These are phyloP conservation scores for Choristoneura rosaceana DNA, from an alignment of 2,888 invertebrate species.

Conservation along the genomic window DNA sequence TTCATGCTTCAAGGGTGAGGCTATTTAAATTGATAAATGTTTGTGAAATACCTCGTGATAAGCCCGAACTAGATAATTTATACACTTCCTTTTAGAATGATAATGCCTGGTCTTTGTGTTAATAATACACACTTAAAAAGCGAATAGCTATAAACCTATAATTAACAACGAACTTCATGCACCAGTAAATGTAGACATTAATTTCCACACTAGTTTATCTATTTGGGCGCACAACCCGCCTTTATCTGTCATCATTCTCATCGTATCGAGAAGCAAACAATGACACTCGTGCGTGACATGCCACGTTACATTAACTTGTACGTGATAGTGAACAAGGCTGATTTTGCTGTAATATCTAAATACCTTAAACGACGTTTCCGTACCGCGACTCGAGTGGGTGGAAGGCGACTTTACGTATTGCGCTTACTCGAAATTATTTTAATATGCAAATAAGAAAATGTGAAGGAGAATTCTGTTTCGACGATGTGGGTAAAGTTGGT, in stretches of 20 bases:
- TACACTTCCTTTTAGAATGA: conserved; percentile 80
- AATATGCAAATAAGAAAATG: conserved; percentile 86
- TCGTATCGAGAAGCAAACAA: conserved; percentile 64
- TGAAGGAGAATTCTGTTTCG: conserved; percentile 83
- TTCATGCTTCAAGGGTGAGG: conserved; percentile 67
- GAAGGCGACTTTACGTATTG: conserved; percentile 81
- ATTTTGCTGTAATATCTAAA: conserved; percentile 56
- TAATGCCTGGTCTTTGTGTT: conserved; percentile 81
- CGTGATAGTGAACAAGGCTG: conserved; percentile 56
- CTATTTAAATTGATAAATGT: conserved; percentile 76
- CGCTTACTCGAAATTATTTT: conserved; percentile 85
- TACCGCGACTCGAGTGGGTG: conserved; percentile 56
- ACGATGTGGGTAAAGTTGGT: conserved; percentile 79
- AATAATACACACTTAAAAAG: conserved; percentile 78
- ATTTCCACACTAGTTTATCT: conserved; percentile 86
- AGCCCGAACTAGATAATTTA: conserved; percentile 72
- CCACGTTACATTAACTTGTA: not conserved
- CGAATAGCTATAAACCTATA: conserved; percentile 82
- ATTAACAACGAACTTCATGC: conserved; percentile 85
- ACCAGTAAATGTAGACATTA: conserved; percentile 86
- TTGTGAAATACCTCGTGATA: conserved; percentile 69
- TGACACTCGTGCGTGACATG: conserved; percentile 54
- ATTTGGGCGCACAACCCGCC: conserved; percentile 84
- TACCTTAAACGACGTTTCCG: conserved; percentile 60
- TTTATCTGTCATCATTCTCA: conserved; percentile 84